Conservation (phyloP, 2,113 vertebrate species). For the Pontoporia blainvillei region DNA sequence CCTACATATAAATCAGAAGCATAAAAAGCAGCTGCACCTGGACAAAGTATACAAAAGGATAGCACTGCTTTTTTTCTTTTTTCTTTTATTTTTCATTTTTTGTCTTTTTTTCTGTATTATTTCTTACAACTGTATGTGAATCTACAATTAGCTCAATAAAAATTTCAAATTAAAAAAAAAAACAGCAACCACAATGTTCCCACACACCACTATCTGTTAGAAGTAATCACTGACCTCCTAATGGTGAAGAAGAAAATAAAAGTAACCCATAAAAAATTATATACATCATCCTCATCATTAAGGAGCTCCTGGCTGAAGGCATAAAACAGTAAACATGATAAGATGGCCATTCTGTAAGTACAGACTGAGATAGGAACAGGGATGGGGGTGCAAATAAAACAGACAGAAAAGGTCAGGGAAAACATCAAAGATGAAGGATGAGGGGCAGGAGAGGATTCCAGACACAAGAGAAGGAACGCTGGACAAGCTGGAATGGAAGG, state of each 20-base stretch:
- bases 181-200: not conserved
- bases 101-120: not conserved
- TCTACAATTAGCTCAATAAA: not conserved
- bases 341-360: not conserved
- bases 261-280: not conserved
- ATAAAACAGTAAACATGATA: not conserved
- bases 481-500: no score
- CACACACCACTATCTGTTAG: not conserved
- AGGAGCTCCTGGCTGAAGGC: not conserved
- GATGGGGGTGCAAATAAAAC: not conserved
- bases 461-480: not conserved
- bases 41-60: not conserved
- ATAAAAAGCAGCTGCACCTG: not conserved
- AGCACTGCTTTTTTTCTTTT: not conserved
- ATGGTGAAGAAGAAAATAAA: constrained; percentile 15
- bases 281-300: not conserved
- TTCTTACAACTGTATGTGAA: not conserved
- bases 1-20: not conserved
- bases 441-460: not conserved
- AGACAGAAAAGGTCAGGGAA: not conserved
- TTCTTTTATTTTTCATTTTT: not conserved
- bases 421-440: not conserved
- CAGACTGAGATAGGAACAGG: not conserved
- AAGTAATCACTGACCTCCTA: not conserved
- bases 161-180: not conserved